These are phyloP conservation scores for Diachasmimorpha longicaudata DNA, from an alignment of 1,140 invertebrate genomes.

Conservation along the genomic window DNA sequence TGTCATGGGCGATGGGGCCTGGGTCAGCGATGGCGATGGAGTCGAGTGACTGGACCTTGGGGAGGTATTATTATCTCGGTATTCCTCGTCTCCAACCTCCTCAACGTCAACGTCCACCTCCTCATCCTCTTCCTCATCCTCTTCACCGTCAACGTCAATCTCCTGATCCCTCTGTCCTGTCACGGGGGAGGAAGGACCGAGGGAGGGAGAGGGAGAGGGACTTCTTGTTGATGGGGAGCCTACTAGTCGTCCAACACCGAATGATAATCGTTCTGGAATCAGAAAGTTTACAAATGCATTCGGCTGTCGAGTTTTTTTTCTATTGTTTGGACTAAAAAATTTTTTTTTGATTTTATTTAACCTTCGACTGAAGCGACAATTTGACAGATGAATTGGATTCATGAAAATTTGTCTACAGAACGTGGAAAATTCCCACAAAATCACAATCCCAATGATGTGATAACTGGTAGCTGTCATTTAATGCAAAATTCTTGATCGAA, in stretches of 20 bases:
- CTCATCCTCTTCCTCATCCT: constrained; percentile 59
- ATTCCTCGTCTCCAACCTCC: constrained; percentile 58
- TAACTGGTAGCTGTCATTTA: too few relatives aligned
- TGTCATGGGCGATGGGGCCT: constrained; percentile 47
- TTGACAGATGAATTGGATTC: too few relatives aligned
- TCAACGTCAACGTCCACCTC: constrained; percentile 48
- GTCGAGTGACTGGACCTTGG: constrained; percentile 53
- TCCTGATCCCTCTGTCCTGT: constrained; percentile 50
- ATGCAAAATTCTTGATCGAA: too few relatives aligned
- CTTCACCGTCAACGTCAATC: constrained; percentile 55
- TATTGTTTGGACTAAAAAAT: too few relatives aligned
- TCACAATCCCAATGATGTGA: too few relatives aligned
- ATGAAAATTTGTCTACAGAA: too few relatives aligned
- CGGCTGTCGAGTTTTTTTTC: too few relatives aligned
- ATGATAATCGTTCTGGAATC: constrained; percentile 53
- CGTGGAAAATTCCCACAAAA: too few relatives aligned
- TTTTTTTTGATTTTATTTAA: too few relatives aligned
- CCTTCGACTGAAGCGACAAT: too few relatives aligned
- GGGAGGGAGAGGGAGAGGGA: constrained; percentile 56
- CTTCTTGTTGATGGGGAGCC: constrained; percentile 57
- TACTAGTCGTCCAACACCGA: constrained; percentile 58
- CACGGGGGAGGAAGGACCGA: constrained; percentile 33
- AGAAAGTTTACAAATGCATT: background rate
- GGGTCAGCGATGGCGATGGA: constrained; percentile 37
- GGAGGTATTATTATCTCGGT: constrained; percentile 48